Percentiles rank a stretch among this genome's conserved stretches.
These are phyloP conservation scores for Papilio protenor DNA, from an alignment of 2,888 invertebrate species.

Conservation along the genomic window DNA sequence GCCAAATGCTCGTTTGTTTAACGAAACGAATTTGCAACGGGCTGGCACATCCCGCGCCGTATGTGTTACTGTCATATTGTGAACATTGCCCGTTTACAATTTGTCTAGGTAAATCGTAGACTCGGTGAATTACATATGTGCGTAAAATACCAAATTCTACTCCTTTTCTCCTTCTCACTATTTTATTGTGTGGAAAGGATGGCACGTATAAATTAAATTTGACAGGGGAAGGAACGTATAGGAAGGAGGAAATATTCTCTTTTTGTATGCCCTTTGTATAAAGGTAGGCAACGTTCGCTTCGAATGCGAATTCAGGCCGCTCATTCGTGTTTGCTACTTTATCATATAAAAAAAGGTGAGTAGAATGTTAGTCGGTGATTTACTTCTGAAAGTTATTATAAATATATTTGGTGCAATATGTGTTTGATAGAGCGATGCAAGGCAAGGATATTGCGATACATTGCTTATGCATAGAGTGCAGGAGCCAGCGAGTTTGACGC, in stretches of 20 bases:
- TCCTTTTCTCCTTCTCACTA: no score
- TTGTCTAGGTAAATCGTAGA: neutral
- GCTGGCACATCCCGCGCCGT: constrained; percentile 14
- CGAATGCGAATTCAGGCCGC: no score
- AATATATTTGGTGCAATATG: constrained; percentile 14
- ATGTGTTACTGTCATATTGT: neutral
- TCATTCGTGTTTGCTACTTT: no score
- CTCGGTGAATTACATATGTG: neutral
- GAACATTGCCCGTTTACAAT: neutral
- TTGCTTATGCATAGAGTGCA: constrained; percentile 84
- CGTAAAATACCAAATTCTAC: neutral
- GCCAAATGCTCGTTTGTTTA: constrained; percentile 81
- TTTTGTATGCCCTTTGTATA: no score
- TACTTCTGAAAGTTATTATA: neutral
- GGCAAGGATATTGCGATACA: constrained; percentile 73
- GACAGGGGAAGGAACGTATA: no score
- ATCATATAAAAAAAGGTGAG: neutral
- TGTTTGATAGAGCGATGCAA: constrained; percentile 31
- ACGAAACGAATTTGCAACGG: constrained; percentile 24
- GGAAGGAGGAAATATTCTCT: no score
- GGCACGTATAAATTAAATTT: no score
- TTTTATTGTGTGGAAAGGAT: no score
- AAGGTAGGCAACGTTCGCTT: no score
- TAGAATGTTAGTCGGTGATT: neutral
- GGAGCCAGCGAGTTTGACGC: constrained; percentile 75